Base-by-base conservation (phyloP, 2,113 vertebrate genomes). In the Stigmatopora nigra region DNA sequence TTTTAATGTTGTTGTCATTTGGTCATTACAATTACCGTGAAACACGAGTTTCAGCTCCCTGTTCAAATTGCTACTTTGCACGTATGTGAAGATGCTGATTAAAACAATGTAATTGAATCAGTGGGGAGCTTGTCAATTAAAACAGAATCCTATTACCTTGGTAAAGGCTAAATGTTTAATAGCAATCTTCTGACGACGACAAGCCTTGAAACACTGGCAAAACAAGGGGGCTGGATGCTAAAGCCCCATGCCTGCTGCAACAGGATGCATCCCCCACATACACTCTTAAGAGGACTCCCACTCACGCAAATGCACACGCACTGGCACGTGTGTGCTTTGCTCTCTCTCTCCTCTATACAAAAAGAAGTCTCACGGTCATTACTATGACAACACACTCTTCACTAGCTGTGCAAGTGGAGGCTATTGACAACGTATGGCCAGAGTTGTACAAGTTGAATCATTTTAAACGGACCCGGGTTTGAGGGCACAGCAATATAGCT, bases 311-410 rank as follows among this genome's bases (percentile, higher is more conserved):
- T 65, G 86, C 83, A 84, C 67, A 75, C 66, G 71, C 80, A 75
- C 73, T 78, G 79, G 79, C 80, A 78, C 75, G 78, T 80, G 49
- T 77, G 73, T 79, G 62, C 71, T 64, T 63, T 59, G 45, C 69
- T 53, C 62, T 66, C 45, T 60, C 69, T 53, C 62, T 66, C 45
- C 62, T 79, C 82, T 86, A 78, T 78, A 82, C 82, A 80, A 82
- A 82, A 73, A 79, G 73, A 82, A 86, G 76, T 73, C 77, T 84
- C 61, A 1, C 71, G 55, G 53, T 79, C 46, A 89, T 91, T 88
- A 76, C 90, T 83, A 90, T 91, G 90, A 89, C 91, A 92, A 92
- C 89, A 75, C 16, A 64, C 25, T 31, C 25, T 31, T 31, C 25
- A 31, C 25, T 31, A 3, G 46, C 16, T 38, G 31, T 10, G 35